Evolutionary conservation across 1,140 invertebrate genomes (phyloP).

Genomic region (Cylas formicarius): DNA sequence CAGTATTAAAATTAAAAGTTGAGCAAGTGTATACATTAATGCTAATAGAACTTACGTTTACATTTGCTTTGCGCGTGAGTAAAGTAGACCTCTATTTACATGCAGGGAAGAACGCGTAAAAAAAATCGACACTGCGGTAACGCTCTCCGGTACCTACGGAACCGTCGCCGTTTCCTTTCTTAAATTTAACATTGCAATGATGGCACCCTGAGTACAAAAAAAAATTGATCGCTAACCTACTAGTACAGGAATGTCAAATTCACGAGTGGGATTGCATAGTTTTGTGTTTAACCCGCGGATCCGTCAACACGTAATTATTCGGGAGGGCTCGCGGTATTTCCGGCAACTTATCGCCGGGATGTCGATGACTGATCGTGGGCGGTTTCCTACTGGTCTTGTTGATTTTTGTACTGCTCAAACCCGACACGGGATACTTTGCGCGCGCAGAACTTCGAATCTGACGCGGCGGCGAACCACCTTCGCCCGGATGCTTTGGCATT

Average conservation of each 20-base stretch:
- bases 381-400: constrained; percentile 51
- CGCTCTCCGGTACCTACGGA: no score
- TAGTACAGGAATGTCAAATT: constrained; percentile 24
- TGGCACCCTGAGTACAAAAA: constrained; percentile 41
- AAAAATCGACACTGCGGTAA: constrained; percentile 1
- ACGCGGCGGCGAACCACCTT: constrained; percentile 25
- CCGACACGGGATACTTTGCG: constrained; percentile 55
- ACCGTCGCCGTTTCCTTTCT: no score
- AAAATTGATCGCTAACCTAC: constrained; percentile 19
- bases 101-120: constrained; percentile 18
- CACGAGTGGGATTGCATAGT: constrained; percentile 38
- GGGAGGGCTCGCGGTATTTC: constrained; percentile 40
- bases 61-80: constrained; percentile 24
- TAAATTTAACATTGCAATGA: constrained; percentile 32
- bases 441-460: constrained; percentile 32
- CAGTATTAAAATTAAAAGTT: constrained; percentile 33
- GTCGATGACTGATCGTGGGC: constrained; percentile 49
- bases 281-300: constrained; percentile 38
- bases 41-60: constrained; percentile 26
- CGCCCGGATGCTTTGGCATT: constrained; percentile 56
- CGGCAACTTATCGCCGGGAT: constrained; percentile 53
- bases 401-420: constrained; percentile 52
- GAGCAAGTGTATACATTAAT: constrained; percentile 38
- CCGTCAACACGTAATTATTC: constrained; percentile 41
- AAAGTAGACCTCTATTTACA: constrained; percentile 36